Base-by-base conservation (phyloP, 2,888 invertebrate genomes). In the Euclidia mi region DNA sequence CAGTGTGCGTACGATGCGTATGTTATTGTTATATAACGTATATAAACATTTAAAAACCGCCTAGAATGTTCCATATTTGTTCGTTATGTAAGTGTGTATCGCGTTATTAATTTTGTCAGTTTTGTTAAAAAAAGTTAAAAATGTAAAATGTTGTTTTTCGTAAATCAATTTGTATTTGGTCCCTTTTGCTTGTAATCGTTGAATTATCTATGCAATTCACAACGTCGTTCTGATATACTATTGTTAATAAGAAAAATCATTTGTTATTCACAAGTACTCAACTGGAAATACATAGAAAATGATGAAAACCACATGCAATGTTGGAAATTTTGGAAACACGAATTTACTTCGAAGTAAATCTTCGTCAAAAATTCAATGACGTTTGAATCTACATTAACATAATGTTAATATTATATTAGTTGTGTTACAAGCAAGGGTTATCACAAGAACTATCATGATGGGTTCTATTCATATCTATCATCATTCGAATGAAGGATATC, bases 391-490 rank as follows among this genome's bases (percentile, higher is more conserved):
- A 79, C 72, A 77, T 80, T 78, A 82, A 81, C 74, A 78, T 73
- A 72, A 81, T 84, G 90, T 93, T 93, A 92, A 88, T 89, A 72
- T 28, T 61, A 89, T 52, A 83, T 95, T 95, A 94, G 94, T 95
- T 85, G 66, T 91, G 94, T 95, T 94, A 95, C 94, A 95, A 95
- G 94, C 95, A 91, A 93, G 90, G 94, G 94, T 92, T 93, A 92
- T 88, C 85, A 92, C 91, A 89, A 88, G 78, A 84, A 87, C 80
- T 82, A 84, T 74, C 81, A 79, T 78, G 78, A 86, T 81, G 82
- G 79, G 76, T 71, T 81, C 76, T 79, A 78, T 56, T 64, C 56
- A 60, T 79, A 60, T 65, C 77, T 78, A 81, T 71, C 75, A 78
- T 77, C 66, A 68, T 73, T 73, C 50, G 38, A 74, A 72, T 66